Base-by-base conservation (phyloP, 2,888 invertebrate genomes). In the Bellardia pandia region DNA sequence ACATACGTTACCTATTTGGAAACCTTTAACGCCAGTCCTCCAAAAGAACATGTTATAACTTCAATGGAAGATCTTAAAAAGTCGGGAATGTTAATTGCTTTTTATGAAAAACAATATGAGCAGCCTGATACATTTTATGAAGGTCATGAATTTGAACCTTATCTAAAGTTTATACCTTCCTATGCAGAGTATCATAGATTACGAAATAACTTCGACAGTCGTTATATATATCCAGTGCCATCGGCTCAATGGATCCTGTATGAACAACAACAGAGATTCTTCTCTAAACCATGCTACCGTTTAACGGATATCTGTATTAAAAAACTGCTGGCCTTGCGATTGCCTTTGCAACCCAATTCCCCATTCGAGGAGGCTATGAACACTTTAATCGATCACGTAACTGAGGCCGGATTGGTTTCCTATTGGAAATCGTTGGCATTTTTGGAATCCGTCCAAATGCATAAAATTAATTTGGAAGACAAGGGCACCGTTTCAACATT, bases 1-100 rank as follows among this genome's bases (percentile, higher is more conserved):
- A 85, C 88, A 2, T 90, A 89, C 16, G 82, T 74, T 33, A 87
- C 89, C 2, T 89, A 90, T 56, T 66, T 90, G 71, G 89, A 89
- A 60, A 87, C 89, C 0, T 89, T 88, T 9, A 69, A 86, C 13
- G 76, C 89, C 6, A 88, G 79, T 11, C 80, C 90, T 0, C 90
- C 90, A 0, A 88, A 77, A 3, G 71, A 66, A 16, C 30, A 53
- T 14, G 68, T 84, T 30, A 79, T 89, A 5, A 51, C 40, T 4
- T 64, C 82, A 0, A 75, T 88, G 16, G 86, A 86, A 30, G 88
- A 89, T 51, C 45, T 89, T 1, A 13, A 42, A 11, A 33, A 48
- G 0, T 82, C 86, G 0, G 86, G 82, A 1, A 60, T 85, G 9
- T 78, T 69, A 23, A 33, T 89, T 9, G 78, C 69, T 16, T 48